Base-by-base conservation (phyloP, 53 echinoderm and acorn worm genomes). In the Stichopus horrens region DNA sequence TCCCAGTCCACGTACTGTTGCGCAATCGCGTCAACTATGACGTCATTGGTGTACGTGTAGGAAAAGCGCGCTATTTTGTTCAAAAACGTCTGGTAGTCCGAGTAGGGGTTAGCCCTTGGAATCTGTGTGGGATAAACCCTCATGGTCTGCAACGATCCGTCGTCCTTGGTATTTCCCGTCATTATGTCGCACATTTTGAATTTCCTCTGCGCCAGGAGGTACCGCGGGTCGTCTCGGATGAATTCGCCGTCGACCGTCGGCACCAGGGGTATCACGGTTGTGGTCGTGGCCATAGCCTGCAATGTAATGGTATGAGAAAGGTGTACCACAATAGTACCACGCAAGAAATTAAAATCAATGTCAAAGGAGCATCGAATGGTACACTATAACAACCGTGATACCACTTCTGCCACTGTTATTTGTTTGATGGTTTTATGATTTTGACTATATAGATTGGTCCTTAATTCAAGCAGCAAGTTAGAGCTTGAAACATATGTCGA, bases 1-100 rank as follows among this genome's bases (percentile, higher is more conserved):
- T 85, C 84, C 94, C 94, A 94, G 76, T 94, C 92, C 10, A 91
- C 87, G 65, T 94, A 94, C 52, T 94, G 90, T 54, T 92, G 94
- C 78, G 87, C 92, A 22, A 93, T 91, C 3, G 89, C 21, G 75
- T 93, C 75, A n/a, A 93, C 55, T 76, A 93, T 89, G 75, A 93
- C 54, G 73, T 93, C 91, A 74, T 93, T 93, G 23, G 77, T 80
- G 23, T 91, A 91, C 6, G 91, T 89, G 67, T 91, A 93, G 1
- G 90, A 87, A 73, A 91, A 93, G 8, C 76, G 86, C 2, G 74
- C 58, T 6, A 91, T 76, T 8, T 55, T 65, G 71, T 93, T 89
- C 16, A 86, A 82, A 77, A 93, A 93, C 54, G 73, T 86, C 23
- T 71, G 73, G 74, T 74, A 86, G n/a, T 86, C 86, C 18, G 74